Evolutionary conservation across 2,797 vertebrate genomes (phyloP).

Genomic region (Acrossocheilus fasciatus): DNA sequence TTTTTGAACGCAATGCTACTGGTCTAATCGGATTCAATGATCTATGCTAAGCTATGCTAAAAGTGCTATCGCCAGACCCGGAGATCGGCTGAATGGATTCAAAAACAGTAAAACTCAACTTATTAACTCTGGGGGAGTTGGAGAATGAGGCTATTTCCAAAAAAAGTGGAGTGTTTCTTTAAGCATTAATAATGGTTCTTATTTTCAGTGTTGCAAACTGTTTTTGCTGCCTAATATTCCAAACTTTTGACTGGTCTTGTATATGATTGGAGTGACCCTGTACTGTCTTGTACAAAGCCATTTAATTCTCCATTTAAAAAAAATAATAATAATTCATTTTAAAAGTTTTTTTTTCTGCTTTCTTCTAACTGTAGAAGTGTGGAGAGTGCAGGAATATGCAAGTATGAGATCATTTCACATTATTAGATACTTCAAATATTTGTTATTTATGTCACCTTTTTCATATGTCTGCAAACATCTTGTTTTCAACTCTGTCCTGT

Average conservation of each 20-base stretch:
- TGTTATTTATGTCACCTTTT: neutral
- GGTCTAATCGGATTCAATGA: too few species aligned
- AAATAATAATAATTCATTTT: too few species aligned
- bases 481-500: neutral
- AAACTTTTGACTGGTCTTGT: neutral
- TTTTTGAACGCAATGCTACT: too few species aligned
- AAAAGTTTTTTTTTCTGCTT: neutral
- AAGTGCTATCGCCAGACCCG: too few species aligned
- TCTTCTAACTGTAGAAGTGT: constrained; percentile 64
- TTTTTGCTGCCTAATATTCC: neutral
- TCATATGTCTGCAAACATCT: neutral
- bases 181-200: neutral
- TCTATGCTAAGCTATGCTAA: too few species aligned
- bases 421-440: neutral
- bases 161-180: too few species aligned
- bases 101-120: too few species aligned
- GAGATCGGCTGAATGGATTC: too few species aligned
- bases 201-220: neutral
- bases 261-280: neutral
- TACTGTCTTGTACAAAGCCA: neutral
- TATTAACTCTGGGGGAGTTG: too few species aligned
- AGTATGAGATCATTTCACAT: constrained; percentile 62
- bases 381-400: constrained; percentile 75
- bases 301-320: too few species aligned
- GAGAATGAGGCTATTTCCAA: too few species aligned